Conservation (phyloP, 30 jellyfish, hydroid and myxozoan species). For the Chrysaora quinquecirrha region DNA sequence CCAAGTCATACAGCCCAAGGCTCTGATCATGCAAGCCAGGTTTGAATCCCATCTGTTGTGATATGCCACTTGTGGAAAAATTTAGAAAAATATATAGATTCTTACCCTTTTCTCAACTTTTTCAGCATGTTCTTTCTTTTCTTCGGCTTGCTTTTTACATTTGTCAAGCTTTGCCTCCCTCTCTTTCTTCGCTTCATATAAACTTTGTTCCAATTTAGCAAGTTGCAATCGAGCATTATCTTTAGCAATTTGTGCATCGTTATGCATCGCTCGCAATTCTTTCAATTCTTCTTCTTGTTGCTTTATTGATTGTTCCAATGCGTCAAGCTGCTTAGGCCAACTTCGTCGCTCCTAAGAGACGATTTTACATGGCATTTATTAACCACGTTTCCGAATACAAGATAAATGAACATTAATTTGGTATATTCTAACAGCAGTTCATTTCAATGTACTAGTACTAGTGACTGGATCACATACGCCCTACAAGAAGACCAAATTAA, state of each 20-base stretch:
- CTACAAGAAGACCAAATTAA: too few relatives aligned
- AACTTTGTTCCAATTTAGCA: slow-evolving; percentile 87
- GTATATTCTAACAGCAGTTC: too few relatives aligned
- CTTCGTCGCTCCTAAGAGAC: slow-evolving; percentile 82
- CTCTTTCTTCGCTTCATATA: slow-evolving; percentile 90
- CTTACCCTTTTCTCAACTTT: slow-evolving; percentile 82
- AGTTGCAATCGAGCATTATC: slow-evolving; percentile 93
- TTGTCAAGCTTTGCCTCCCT: slow-evolving; percentile 90
- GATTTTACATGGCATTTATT: too few relatives aligned
- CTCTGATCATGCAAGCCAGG: too few relatives aligned
- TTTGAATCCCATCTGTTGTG: too few relatives aligned
- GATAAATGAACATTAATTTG: too few relatives aligned
- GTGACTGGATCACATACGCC: too few relatives aligned
- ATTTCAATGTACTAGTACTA: too few relatives aligned
- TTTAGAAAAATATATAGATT: too few relatives aligned
- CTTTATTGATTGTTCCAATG: slow-evolving; percentile 84
- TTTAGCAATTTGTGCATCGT: slow-evolving; percentile 97
- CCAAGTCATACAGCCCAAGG: too few relatives aligned
- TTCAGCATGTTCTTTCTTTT: slow-evolving; percentile 98
- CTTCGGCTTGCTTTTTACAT: slow-evolving; percentile 97
- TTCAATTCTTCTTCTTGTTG: slow-evolving; percentile 91
- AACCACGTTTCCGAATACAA: too few relatives aligned
- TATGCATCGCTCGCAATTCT: slow-evolving; percentile 87
- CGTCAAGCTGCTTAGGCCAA: slow-evolving; percentile 96
- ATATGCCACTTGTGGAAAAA: too few relatives aligned